Percentiles rank a stretch among this genome's conserved stretches.
Evolutionary conservation across 2,888 invertebrate genomes (phyloP).

Genomic region (Agrotis ipsilon): DNA sequence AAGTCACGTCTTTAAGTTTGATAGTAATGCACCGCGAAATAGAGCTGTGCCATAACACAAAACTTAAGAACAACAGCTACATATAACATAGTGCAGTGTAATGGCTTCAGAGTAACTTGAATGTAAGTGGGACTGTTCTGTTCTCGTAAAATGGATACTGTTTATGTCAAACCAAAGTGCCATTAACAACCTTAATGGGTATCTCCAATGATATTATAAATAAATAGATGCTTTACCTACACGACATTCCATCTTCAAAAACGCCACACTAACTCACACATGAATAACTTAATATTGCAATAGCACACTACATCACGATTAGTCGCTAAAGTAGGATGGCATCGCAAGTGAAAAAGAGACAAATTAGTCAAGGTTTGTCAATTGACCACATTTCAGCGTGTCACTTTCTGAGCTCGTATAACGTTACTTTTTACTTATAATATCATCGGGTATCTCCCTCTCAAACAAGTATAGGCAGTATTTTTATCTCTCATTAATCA

Average conservation of each 20-base stretch:
- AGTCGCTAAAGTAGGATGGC: too few relatives aligned
- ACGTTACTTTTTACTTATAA: too few relatives aligned
- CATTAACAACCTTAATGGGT: conserved; percentile 29
- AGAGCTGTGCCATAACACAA: conserved; percentile 16
- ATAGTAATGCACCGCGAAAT: conserved; percentile 11
- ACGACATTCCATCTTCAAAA: too few relatives aligned
- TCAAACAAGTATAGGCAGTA: conserved; percentile 15
- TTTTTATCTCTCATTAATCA: conserved; percentile 48
- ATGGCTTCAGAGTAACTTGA: conserved; percentile 24
- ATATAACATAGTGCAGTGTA: conserved; percentile 32
- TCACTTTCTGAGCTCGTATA: too few relatives aligned
- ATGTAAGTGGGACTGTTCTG: not conserved
- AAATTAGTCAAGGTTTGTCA: too few relatives aligned
- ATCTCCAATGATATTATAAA: too few relatives aligned
- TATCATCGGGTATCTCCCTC: not conserved
- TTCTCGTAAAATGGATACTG: conserved; percentile 7
- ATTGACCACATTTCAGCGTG: too few relatives aligned
- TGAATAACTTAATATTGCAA: too few relatives aligned
- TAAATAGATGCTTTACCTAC: too few relatives aligned
- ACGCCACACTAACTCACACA: too few relatives aligned
- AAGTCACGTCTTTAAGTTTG: conserved; percentile 11
- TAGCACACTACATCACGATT: too few relatives aligned
- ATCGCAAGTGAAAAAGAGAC: too few relatives aligned
- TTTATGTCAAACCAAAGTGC: conserved; percentile 30
- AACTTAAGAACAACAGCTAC: conserved; percentile 35